Evolutionary conservation across 30 jellyfish, hydroid and myxozoan species (phyloP), one percentile per base, ranked within the genome.

Genomic region (Rhopilema esculentum): DNA sequence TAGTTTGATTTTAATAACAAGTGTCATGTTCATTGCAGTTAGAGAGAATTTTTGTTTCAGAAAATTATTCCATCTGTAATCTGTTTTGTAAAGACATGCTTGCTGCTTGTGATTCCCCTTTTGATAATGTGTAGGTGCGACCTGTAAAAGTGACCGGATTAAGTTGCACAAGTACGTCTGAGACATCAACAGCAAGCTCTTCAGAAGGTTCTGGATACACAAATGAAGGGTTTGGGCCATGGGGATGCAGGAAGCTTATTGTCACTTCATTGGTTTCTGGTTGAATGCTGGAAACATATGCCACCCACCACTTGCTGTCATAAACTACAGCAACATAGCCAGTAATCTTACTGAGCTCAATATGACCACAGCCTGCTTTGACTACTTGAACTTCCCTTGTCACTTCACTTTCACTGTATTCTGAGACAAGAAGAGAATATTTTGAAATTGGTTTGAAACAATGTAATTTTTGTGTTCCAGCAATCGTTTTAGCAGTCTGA

Each of bases 271-370:
- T 22, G 26, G 33, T 86, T 7, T 27, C 75, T 25, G 89, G 63
- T 16, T 64, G 7, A 23, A 68, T 2, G 17, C 19, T 16, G 27
- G 1, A 2, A 49, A 66, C 93, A 33, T 68, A 73, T 12, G 82
- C 83, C 62, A 49, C 89, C 87, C 95, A 75, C 77, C 90, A 86
- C 16, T 75, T 12, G 16, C n/a, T 25, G 76, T 86, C 66, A 52
- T 86, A 86, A 0, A 21, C 75, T 9, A 63, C 70, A 4, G 90
- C 64, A 12, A 63, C 40, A 52, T 40, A 86, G 27, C 75, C 86
- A 19, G n/a, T n/a, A n/a, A n/a, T n/a, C n/a, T 29, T 27, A 16
- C 28, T 62, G 7, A 15, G 32, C 7, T 62, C 51, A 64, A 32
- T 21, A 27, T 21, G n/a, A n/a, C 93, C 29, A 74, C 8, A 4